Conservation (phyloP, 1,140 invertebrate genomes). For the Pseudomyrmex cubaensis region DNA sequence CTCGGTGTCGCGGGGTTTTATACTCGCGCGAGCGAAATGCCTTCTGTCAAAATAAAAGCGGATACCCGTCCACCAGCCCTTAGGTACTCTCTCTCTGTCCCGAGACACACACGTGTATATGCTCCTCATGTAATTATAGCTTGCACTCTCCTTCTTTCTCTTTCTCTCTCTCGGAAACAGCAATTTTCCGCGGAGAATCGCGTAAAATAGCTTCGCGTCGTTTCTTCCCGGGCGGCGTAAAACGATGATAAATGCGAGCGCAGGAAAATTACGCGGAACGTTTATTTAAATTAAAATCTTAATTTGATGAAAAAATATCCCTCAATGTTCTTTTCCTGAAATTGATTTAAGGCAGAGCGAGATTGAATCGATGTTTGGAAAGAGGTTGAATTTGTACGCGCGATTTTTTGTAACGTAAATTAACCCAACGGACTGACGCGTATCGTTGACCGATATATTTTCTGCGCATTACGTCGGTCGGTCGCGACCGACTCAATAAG, state of each 20-base stretch:
- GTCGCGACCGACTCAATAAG: slow-evolving; percentile 56
- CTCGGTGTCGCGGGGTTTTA: slow-evolving; percentile 60
- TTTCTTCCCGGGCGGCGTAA: not conserved
- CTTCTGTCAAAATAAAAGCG: slow-evolving; percentile 54
- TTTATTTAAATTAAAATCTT: not conserved
- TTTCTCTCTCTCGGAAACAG: not conserved
- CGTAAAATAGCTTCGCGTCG: not conserved
- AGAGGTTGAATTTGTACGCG: no score
- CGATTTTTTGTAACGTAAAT: slow-evolving; percentile 7
- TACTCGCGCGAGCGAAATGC: slow-evolving; percentile 54
- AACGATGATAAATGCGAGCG: not conserved
- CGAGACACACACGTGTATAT: slow-evolving; percentile 7
- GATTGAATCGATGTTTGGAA: no score
- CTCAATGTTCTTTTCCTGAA: no score
- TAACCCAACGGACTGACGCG: slow-evolving; percentile 7
- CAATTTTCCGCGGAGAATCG: not conserved
- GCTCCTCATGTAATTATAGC: slow-evolving; percentile 42
- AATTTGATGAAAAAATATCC: not conserved
- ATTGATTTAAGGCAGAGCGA: no score
- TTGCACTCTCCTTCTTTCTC: not conserved
- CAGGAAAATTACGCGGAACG: not conserved
- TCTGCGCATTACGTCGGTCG: slow-evolving; percentile 59
- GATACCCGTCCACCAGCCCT: slow-evolving; percentile 29
- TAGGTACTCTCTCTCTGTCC: not conserved
- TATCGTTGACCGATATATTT: slow-evolving; percentile 52